Evolutionary conservation across 35 echinoderm and acorn worm genomes (phyloP), one percentile per base, ranked within the genome.

Genomic region (Nesometra sesokonis): DNA sequence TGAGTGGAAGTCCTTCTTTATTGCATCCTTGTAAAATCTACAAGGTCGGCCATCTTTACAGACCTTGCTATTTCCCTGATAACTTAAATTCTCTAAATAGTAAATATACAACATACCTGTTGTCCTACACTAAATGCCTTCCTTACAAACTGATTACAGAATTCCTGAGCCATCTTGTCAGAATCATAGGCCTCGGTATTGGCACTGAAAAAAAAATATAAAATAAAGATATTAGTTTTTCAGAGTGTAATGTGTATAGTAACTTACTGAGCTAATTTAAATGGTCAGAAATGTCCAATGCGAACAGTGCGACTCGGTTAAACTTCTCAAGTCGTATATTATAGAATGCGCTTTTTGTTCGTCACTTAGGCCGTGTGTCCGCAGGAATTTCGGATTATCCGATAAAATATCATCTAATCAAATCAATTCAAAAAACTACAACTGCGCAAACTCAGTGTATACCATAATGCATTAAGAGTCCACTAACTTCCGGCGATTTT

Each of bases 141-240:
- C 23, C 40, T 23, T 13, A 36, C 57, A 86, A 92, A 99, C 47
- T 87, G 81, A 37, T 47, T 84, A 57, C 79, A 86, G 79, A 99
- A 99, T 34, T 99, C 96, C 34, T 84, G 32, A 13, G 93, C 96
- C 96, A 99, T 99, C 88, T 92, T 99, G 36, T 94, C 93, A 36
- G 92, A 87, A 86, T 99, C 96, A 92, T 92, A 99, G 35, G 96
- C 82, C 30, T 99, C 96, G 37, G 57, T 86, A 17, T 90, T 99
- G 30, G 47, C 88, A 80, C 96, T 99, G 86, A 34, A 78, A 32
- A 31, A 30, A 88, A 81, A 84, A n/a, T n/a, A n/a, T n/a, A n/a
- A n/a, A n/a, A n/a, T n/a, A n/a, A n/a, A n/a, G n/a, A n/a, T n/a
- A n/a, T n/a, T n/a, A n/a, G n/a, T n/a, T n/a, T n/a, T n/a, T n/a